These are phyloP conservation scores for Bufotes viridis DNA, from an alignment of 2,797 vertebrate genomes.

Conservation along the genomic window DNA sequence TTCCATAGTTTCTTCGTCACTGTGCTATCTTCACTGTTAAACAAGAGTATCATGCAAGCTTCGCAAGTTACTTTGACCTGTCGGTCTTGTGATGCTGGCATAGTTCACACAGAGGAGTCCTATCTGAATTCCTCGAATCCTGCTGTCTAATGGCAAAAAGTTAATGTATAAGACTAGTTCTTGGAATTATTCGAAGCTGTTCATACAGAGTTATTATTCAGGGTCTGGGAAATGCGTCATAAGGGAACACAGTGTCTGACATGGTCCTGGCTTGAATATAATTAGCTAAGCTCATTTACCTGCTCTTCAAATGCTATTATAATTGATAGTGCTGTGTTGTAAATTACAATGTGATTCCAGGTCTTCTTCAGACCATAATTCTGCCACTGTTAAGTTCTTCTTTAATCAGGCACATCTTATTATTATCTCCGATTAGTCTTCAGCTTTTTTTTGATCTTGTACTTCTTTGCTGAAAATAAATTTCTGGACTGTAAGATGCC, in stretches of 20 bases:
- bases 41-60: not conserved
- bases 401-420: not conserved
- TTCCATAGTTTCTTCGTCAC: not conserved
- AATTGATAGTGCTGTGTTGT: not conserved
- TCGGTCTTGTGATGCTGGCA: not conserved
- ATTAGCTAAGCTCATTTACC: too few relatives aligned
- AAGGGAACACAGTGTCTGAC: too few relatives aligned
- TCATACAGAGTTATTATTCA: not conserved
- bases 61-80: slow-evolving; percentile 38
- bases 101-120: not conserved
- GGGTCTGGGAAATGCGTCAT: not conserved
- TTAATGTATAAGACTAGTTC: not conserved
- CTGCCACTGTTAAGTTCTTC: not conserved
- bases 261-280: not conserved
- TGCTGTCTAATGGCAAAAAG: not conserved
- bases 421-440: not conserved
- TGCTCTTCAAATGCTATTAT: too few relatives aligned
- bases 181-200: not conserved
- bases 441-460: too few relatives aligned
- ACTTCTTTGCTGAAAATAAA: too few relatives aligned
- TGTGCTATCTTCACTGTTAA: not conserved
- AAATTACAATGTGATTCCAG: not conserved
- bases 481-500: not conserved
- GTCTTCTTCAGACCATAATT: not conserved
- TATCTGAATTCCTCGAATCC: slow-evolving; percentile 26